Percentiles rank a stretch among this genome's conserved stretches.
Evolutionary conservation across 2,888 invertebrate species (phyloP).

Genomic region (Aphodius sticticus): DNA sequence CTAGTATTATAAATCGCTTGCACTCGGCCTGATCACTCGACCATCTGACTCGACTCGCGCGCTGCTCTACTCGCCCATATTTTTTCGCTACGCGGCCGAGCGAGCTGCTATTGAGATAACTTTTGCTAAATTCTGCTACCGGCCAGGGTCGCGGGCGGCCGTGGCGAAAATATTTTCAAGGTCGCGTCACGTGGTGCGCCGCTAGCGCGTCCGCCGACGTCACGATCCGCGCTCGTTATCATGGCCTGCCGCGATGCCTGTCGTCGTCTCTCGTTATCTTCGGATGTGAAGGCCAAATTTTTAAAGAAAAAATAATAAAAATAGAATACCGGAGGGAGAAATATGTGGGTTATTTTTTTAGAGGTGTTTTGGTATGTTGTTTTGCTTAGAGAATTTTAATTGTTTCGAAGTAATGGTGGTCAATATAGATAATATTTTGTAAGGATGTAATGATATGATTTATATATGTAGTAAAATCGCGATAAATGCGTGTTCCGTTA

Average conservation of each 20-base stretch:
- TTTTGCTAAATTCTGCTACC: constrained; percentile 9
- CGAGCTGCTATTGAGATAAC: not conserved
- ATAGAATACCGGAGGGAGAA: not conserved
- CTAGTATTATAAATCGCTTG: not conserved
- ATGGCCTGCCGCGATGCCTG: not conserved
- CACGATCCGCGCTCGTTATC: not conserved
- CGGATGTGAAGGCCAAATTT: not conserved
- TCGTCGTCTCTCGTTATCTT: too few species aligned
- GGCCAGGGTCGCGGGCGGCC: constrained; percentile 10
- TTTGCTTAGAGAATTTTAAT: too few species aligned
- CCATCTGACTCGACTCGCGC: too few species aligned
- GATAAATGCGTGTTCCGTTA: too few species aligned
- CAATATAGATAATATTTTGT: too few species aligned
- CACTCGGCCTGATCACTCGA: not conserved
- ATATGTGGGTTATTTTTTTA: too few species aligned
- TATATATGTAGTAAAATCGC: too few species aligned
- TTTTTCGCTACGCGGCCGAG: constrained; percentile 4
- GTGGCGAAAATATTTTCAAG: constrained; percentile 22
- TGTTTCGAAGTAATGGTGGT: too few species aligned
- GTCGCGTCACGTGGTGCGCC: not conserved
- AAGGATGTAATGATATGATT: too few species aligned
- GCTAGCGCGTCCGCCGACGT: not conserved
- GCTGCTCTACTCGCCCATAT: not conserved
- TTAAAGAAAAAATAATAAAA: not conserved
- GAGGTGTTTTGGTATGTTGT: too few species aligned